Percentiles rank a stretch among this genome's conserved stretches.
phyloP scores from a whole-genome alignment of 2,113 vertebrate species.

The Osmerus mordax region DNA sequence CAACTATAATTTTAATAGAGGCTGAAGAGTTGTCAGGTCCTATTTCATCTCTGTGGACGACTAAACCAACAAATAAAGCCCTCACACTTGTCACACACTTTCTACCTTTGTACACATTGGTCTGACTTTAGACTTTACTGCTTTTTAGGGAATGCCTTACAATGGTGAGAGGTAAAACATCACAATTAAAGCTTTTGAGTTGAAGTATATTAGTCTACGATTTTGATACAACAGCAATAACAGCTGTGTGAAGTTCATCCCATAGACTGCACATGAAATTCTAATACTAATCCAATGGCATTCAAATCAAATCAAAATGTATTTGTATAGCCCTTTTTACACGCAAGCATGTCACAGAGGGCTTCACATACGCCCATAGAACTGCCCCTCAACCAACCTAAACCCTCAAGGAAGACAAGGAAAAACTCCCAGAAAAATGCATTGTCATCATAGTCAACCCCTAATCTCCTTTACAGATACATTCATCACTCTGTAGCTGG shows the following conservation, averaged over 20 bases:
- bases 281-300: conserved; percentile 8
- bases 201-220: too few species aligned
- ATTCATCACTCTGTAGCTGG: background rate
- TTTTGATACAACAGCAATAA: too few species aligned
- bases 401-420: too few species aligned
- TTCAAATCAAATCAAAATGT: background rate
- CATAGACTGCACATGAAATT: background rate
- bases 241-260: too few species aligned
- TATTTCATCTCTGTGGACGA: conserved; percentile 2
- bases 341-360: too few species aligned
- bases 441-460: conserved; percentile 12
- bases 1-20: background rate
- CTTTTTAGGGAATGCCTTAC: background rate
- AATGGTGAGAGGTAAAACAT: background rate
- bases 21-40: background rate
- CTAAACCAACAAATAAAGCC: conserved; percentile 4
- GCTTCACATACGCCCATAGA: too few species aligned
- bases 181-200: too few species aligned
- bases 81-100: background rate
- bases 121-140: background rate
- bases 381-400: too few species aligned
- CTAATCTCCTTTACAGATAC: conserved; percentile 3
- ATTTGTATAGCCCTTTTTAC: too few species aligned
- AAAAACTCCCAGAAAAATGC: background rate
- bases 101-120: background rate